Base-by-base conservation (phyloP, 1,140 invertebrate genomes). In the Drosophila kohkoa region DNA sequence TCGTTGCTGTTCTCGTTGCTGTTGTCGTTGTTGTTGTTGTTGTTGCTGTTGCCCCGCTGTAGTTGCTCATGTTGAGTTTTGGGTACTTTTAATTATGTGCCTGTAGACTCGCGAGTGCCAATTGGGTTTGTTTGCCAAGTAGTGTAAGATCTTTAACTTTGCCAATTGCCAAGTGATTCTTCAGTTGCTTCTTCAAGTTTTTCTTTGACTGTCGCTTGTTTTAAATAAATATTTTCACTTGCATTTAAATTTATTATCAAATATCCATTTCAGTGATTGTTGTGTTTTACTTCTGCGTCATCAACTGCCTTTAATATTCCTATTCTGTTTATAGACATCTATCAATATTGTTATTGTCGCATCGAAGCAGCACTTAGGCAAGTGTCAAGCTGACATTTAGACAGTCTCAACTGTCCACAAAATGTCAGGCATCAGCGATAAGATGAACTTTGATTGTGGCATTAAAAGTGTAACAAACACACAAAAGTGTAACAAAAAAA, bases 11-110 rank as follows among this genome's bases (percentile, higher is more conserved):
- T 38, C 15, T 10, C 45, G 15, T 59, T 67, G 48, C 13, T 74
- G 30, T 35, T 16, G 16, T 16, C n/a, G n/a, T n/a, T n/a, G n/a
- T n/a, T 15, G 15, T 15, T 15, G 15, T 15, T 68, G 13, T 38
- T 59, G 15, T 11, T 11, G 10, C 13, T 38, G 54, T 25, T 38
- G 30, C 25, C 16, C 11, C 11, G 46, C 32, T 49, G 54, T 8
- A 8, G 32, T 28, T 28, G 15, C 15, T 11, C 64, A 48, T 45
- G 55, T 28, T 60, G 48, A 67, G 71, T 46, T 45, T 75, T 38
- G 68, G 54, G 20, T 65, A 60, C 52, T 72, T 76, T 76, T 76
- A 76, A 76, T 76, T 74, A 65, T 76, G 68, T 71, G 59, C 38
- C 32, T 48, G 51, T 28, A 60, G 32, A 20, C 20, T 30, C 13